Evolutionary conservation across 2,113 vertebrate species (phyloP).

Genomic region (Oncorhynchus gorbuscha): DNA sequence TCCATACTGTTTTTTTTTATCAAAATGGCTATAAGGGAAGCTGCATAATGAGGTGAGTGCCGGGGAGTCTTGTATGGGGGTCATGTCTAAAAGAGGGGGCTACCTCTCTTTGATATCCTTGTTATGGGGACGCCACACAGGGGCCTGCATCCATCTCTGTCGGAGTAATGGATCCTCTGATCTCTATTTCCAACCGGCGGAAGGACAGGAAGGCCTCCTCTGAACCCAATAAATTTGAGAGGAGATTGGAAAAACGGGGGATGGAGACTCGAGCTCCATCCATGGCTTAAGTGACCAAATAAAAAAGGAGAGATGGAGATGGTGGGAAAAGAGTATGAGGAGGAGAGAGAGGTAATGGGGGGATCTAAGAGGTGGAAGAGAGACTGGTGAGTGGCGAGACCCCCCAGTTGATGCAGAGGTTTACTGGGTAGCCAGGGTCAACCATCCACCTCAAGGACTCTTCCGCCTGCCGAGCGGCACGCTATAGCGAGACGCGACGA

Average conservation of each 20-base stretch:
- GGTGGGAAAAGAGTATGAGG: neutral
- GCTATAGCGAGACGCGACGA: constrained; percentile 56
- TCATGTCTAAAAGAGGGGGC: constrained; percentile 78
- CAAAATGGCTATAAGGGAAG: constrained; percentile 78
- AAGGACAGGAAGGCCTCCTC: constrained; percentile 82
- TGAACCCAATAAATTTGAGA: constrained; percentile 86
- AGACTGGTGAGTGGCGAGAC: constrained; percentile 54
- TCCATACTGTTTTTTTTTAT: constrained; percentile 78
- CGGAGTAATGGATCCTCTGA: constrained; percentile 83
- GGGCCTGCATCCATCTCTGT: constrained; percentile 82
- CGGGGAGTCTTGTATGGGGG: constrained; percentile 74
- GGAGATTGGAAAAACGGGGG: constrained; percentile 81
- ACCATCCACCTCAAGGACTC: constrained; percentile 69
- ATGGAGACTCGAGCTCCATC: constrained; percentile 72
- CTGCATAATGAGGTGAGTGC: constrained; percentile 82
- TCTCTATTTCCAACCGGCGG: constrained; percentile 80
- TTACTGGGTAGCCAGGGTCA: constrained; percentile 60
- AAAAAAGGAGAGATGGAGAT: constrained; percentile 59
- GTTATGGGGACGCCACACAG: constrained; percentile 72
- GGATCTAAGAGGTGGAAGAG: constrained; percentile 47
- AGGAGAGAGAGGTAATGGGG: neutral
- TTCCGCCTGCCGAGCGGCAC: constrained; percentile 36
- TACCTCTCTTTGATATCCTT: constrained; percentile 81
- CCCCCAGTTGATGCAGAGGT: constrained; percentile 56
- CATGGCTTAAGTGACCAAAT: constrained; percentile 77